Conservation (phyloP, 2,888 invertebrate species). For the Teleiodes luculella region DNA sequence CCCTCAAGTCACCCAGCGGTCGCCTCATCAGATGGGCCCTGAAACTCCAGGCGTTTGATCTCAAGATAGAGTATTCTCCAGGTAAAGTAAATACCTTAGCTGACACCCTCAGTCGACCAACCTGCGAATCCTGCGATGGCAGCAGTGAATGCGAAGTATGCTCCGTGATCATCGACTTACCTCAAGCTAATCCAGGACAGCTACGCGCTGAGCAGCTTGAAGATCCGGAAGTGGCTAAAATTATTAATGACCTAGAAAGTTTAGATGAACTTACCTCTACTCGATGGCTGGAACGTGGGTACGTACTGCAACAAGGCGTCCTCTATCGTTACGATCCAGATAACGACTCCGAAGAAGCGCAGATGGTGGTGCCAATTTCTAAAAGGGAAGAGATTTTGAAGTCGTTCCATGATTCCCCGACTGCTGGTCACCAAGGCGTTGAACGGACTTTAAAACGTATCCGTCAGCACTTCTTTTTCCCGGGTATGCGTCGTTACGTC, state of each 20-base stretch:
- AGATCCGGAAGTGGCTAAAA: constrained; percentile 26
- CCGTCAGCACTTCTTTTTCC: constrained; percentile 12
- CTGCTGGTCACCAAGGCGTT: constrained; percentile 20
- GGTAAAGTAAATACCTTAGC: constrained; percentile 34
- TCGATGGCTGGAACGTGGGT: background rate
- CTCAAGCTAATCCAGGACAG: constrained; percentile 11
- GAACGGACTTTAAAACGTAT: constrained; percentile 14
- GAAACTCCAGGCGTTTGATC: constrained; percentile 28
- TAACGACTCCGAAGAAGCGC: constrained; percentile 5
- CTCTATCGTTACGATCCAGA: background rate
- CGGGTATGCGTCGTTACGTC: constrained; percentile 24
- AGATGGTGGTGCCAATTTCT: constrained; percentile 5
- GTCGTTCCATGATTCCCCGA: constrained; percentile 16
- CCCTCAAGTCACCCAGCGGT: constrained; percentile 39
- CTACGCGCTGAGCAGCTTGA: constrained; percentile 20
- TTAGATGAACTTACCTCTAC: background rate
- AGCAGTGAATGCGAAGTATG: background rate
- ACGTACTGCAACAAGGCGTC: background rate
- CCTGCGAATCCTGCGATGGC: constrained; percentile 6
- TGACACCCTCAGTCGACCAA: constrained; percentile 21
- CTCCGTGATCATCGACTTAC: constrained; percentile 10
- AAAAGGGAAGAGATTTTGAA: background rate
- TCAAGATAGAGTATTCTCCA: constrained; percentile 25
- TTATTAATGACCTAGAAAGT: constrained; percentile 25
- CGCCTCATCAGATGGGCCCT: constrained; percentile 54